Conservation (phyloP, 1,140 invertebrate species). For the Eulimnadia texana region DNA sequence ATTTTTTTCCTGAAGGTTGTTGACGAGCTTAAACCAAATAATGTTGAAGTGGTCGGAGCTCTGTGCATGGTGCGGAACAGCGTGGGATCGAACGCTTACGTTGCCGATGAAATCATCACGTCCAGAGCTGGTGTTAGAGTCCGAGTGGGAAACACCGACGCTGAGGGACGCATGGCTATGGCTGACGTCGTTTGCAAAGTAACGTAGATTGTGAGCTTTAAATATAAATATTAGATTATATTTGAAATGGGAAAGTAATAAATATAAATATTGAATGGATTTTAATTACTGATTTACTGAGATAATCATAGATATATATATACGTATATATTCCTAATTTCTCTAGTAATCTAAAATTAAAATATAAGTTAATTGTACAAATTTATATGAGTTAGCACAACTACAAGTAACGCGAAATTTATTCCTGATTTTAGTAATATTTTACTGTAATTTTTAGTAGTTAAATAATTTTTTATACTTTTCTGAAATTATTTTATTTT, state of each 20-base stretch:
- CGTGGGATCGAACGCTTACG: constrained; percentile 77
- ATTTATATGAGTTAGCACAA: no score
- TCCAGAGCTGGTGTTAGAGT: constrained; percentile 70
- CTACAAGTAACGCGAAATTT: no score
- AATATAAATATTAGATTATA: background rate
- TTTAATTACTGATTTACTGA: no score
- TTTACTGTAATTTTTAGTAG: no score
- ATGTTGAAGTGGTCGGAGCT: constrained; percentile 70
- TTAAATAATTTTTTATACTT: no score
- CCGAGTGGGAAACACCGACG: constrained; percentile 85
- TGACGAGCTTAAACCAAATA: constrained; percentile 52
- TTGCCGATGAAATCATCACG: constrained; percentile 77
- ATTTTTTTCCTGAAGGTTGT: constrained; percentile 33
- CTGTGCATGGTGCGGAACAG: constrained; percentile 83
- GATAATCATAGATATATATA: no score
- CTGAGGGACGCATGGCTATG: constrained; percentile 91
- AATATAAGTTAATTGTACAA: no score
- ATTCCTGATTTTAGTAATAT: no score
- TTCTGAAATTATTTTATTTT: no score
- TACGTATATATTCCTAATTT: background rate
- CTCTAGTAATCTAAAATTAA: background rate
- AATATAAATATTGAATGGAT: no score
- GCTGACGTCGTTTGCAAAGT: constrained; percentile 73
- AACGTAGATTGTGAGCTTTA: constrained; percentile 17
- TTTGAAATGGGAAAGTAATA: no score